A percentile compares a stretch with the other conserved stretches of the same genome.
Conservation (phyloP, 2,797 vertebrate species). For the Enteromius viviparus region DNA sequence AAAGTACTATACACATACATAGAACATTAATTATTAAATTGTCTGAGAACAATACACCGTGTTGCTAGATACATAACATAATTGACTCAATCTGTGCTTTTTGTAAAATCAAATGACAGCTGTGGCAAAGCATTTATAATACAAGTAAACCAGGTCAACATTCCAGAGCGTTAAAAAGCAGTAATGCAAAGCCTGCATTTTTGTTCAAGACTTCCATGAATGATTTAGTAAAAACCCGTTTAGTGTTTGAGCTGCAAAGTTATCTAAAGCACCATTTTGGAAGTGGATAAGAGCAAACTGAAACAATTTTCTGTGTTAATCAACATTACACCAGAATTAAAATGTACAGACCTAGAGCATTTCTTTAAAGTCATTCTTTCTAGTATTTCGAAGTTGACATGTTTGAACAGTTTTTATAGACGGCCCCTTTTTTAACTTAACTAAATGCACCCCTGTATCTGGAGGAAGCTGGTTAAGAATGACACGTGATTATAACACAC, state of each 20-base stretch:
- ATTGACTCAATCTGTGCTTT: background rate
- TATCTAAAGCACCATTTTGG: background rate
- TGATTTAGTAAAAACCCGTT: background rate
- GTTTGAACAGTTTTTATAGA: background rate
- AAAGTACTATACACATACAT: background rate
- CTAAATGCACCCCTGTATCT: background rate
- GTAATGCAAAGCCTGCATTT: background rate
- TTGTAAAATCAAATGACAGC: slow-evolving; percentile 2
- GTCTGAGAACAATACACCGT: background rate
- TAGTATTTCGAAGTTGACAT: background rate
- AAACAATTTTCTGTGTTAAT: background rate
- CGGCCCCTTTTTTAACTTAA: background rate
- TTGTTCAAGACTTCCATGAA: background rate
- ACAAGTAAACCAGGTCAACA: background rate
- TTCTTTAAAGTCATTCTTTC: background rate
- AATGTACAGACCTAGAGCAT: background rate
- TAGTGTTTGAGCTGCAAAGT: background rate
- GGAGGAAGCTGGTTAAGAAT: background rate
- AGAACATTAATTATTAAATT: background rate
- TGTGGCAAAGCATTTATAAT: background rate
- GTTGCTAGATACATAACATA: background rate
- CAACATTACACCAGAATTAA: background rate
- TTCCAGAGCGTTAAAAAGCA: background rate
- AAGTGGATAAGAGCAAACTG: background rate
- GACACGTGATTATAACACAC: slow-evolving; percentile 15